phyloP scores from a whole-genome alignment of 2,797 vertebrate species.

The Micropoecilia bifurca region DNA sequence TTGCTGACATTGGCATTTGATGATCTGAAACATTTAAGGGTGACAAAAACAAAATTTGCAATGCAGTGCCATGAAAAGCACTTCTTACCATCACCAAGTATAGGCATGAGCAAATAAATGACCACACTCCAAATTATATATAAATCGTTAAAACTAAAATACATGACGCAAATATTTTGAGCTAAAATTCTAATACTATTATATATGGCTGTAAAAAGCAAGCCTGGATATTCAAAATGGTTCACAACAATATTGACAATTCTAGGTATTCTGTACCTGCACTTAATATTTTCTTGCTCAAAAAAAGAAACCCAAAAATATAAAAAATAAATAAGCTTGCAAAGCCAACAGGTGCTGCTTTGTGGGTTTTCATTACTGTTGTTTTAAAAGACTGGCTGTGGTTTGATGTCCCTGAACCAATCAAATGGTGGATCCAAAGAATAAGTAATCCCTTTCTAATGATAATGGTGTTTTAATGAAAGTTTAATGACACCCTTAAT shows the following conservation, averaged over 20 bases:
- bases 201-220: neutral
- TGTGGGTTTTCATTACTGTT: slow-evolving; percentile 44
- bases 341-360: slow-evolving; percentile 16
- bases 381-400: slow-evolving; percentile 73
- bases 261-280: neutral
- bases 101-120: neutral
- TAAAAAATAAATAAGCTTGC: neutral
- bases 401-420: slow-evolving; percentile 70
- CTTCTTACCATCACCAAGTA: neutral
- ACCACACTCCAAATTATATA: neutral
- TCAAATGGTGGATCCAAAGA: slow-evolving; percentile 65
- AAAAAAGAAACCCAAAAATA: neutral
- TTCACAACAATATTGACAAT: neutral
- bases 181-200: neutral
- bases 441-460: slow-evolving; percentile 76
- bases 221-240: neutral
- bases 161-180: neutral
- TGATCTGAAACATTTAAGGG: neutral
- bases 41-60: neutral
- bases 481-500: slow-evolving; percentile 74
- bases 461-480: slow-evolving; percentile 83
- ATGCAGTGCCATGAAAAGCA: neutral
- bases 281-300: neutral
- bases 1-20: neutral
- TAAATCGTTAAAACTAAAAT: neutral